phyloP scores from a whole-genome alignment of 2,797 vertebrate species.

The Dicrostonyx torquatus region DNA sequence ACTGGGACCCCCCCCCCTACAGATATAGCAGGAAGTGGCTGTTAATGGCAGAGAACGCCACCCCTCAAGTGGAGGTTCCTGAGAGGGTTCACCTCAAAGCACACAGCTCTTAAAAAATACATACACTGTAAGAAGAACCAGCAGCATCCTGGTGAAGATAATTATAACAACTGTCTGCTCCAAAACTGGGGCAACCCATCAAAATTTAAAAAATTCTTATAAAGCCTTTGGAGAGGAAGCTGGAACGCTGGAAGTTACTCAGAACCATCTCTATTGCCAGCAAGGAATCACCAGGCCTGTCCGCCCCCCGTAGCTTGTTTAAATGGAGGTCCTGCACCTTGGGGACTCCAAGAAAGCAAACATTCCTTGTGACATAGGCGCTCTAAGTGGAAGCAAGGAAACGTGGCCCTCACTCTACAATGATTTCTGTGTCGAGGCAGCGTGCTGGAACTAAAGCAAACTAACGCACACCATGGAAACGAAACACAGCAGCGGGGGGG shows the following conservation, averaged over 20 bases:
- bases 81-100: not conserved
- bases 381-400: not conserved
- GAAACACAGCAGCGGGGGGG: not conserved
- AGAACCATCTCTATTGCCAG: not conserved
- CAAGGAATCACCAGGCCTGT: not conserved
- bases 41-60: not conserved
- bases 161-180: constrained; percentile 13
- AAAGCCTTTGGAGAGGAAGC: not conserved
- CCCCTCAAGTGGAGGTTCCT: not conserved
- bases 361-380: not conserved
- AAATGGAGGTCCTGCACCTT: not conserved
- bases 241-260: not conserved
- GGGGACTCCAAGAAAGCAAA: not conserved
- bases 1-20: not conserved
- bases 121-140: not conserved
- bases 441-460: not conserved
- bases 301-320: not conserved
- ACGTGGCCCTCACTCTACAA: not conserved
- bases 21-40: not conserved
- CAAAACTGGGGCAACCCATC: not conserved
- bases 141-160: not conserved
- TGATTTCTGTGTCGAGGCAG: not conserved
- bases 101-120: not conserved
- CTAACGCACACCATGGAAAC: not conserved
- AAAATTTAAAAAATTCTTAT: not conserved